Base-by-base conservation (phyloP, 1,140 invertebrate species). In the Elymnias hypermnestra region DNA sequence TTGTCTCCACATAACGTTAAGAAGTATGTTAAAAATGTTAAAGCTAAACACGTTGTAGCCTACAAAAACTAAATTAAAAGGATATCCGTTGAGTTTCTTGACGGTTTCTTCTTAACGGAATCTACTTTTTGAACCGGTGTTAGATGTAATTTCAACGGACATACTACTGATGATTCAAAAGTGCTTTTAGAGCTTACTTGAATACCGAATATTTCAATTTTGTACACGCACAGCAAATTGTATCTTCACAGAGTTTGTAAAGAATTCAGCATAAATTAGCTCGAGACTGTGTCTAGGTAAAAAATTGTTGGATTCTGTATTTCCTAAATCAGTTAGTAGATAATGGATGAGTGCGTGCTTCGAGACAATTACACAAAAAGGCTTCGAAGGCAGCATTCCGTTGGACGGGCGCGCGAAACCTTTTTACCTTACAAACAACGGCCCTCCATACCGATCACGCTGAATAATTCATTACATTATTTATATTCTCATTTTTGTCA, bases 401-500 rank as follows among this genome's bases (percentile, higher is more conserved):
- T 57, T 60, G 64, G 57, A 63, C 71, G 67, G 64, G 54, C 55
- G 69, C 62, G 64, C 66, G 64, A 65, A 52, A 25, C 47, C 57
- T 81, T 83, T 84, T 79, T 83, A 67, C 57, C 26, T 45, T 39
- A 25, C 51, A 28, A 47, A 55, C 71, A 65, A 68, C 69, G 53
- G 68, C 65, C 72, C 58, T 73, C 82, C 78, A 81, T 81, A 76
- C 78, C 75, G 77, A 82, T 81, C 74, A 82, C 82, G 75, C 82
- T 85, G 82, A 83, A 85, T 85, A 63, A 85, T 85, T 85, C 82
- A 85, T 70, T 57, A 63, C 69, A 79, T 76, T 83, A 74, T 76
- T 78, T 83, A 85, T 83, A 83, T 79, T 85, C 77, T 77, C 82
- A 82, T 85, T 85, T 82, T 85, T 82, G 67, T 78, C 76, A 82